phyloP scores from a whole-genome alignment of 2,113 vertebrate genomes.

The Heterocephalus glaber region DNA sequence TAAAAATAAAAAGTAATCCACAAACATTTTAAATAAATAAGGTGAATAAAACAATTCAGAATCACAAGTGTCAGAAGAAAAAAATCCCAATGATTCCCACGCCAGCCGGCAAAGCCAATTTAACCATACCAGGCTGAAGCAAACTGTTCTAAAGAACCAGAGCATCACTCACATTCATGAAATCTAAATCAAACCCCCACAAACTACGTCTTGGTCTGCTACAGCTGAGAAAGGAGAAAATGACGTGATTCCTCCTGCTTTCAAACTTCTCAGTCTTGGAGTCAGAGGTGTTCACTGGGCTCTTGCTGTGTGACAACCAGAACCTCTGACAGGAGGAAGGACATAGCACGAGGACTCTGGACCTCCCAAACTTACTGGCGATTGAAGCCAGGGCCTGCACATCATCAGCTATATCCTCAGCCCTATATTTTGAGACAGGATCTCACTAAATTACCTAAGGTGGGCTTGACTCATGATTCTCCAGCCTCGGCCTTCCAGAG shows the following conservation, averaged over 20 bases:
- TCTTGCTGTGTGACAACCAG: too few relatives aligned
- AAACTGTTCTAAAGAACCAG: slow-evolving; percentile 4
- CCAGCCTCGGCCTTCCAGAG: too few relatives aligned
- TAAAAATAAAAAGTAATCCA: not conserved
- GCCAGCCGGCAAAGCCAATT: not conserved
- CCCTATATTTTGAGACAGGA: too few relatives aligned
- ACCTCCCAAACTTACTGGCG: too few relatives aligned
- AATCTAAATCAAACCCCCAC: slow-evolving; percentile 36
- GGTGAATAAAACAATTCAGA: slow-evolving; percentile 23
- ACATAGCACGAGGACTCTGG: too few relatives aligned
- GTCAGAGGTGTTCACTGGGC: too few relatives aligned
- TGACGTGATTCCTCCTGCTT: not conserved
- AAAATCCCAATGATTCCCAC: not conserved
- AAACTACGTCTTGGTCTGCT: not conserved
- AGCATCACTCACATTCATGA: not conserved
- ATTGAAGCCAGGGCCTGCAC: too few relatives aligned
- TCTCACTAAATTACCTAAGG: too few relatives aligned
- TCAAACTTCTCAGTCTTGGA: not conserved
- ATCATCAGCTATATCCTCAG: too few relatives aligned
- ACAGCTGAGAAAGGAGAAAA: not conserved
- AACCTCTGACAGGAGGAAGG: too few relatives aligned
- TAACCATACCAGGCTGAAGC: not conserved
- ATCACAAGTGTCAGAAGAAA: slow-evolving; percentile 6
- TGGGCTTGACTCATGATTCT: too few relatives aligned
- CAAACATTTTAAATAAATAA: not conserved